Evolutionary conservation across 2,797 vertebrate species (phyloP).

Genomic region (Rhabdomys pumilio): DNA sequence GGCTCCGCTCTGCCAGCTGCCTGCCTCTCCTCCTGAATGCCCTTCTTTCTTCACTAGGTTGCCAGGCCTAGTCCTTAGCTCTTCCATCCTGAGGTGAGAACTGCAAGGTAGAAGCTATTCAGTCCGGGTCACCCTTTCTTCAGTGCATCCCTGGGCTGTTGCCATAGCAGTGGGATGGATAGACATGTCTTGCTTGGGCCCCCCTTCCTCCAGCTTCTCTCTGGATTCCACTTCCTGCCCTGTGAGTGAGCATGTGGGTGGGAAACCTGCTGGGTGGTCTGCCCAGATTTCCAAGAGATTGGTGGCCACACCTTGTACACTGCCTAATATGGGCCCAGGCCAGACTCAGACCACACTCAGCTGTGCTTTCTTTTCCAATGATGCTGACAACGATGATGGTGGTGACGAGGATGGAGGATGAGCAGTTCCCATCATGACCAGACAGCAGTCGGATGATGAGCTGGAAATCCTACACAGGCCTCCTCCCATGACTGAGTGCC

Average conservation of each 20-base stretch:
- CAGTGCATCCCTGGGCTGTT: neutral
- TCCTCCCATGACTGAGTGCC: neutral
- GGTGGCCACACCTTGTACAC: slow-evolving; percentile 73
- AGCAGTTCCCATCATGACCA: neutral
- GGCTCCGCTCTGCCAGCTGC: slow-evolving; percentile 49
- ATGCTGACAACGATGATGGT: neutral
- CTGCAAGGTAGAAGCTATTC: slow-evolving; percentile 3
- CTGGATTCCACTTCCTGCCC: slow-evolving; percentile 74
- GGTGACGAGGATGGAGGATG: neutral
- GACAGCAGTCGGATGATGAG: neutral
- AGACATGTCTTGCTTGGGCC: neutral
- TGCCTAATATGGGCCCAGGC: slow-evolving; percentile 52
- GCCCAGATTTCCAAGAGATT: slow-evolving; percentile 69
- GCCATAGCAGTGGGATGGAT: slow-evolving; percentile 32
- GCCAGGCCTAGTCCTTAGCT: neutral
- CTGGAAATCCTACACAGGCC: neutral
- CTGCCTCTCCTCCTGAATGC: neutral
- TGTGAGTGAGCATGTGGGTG: slow-evolving; percentile 62
- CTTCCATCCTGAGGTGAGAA: slow-evolving; percentile 32
- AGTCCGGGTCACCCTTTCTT: neutral
- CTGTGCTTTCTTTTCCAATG: slow-evolving; percentile 37
- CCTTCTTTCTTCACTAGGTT: slow-evolving; percentile 63
- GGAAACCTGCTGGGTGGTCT: slow-evolving; percentile 82
- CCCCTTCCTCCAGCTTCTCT: neutral
- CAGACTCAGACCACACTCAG: slow-evolving; percentile 57